Evolutionary conservation across 1,140 invertebrate genomes (phyloP), one percentile per base, ranked within the genome.

Genomic region (Pseudomyrmex cubaensis): DNA sequence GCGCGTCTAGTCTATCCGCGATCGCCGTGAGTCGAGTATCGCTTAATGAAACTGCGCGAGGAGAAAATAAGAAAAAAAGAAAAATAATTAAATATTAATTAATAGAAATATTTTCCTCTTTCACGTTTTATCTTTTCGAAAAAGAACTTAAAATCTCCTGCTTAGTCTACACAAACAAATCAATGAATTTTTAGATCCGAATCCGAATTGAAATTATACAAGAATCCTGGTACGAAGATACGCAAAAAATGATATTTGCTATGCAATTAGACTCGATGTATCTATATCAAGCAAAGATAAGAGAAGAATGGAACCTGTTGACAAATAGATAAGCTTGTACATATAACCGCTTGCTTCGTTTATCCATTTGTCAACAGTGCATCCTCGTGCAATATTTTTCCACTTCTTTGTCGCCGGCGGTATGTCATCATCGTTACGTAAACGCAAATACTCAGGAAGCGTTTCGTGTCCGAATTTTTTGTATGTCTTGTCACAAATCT

Each of bases 391-490:
- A 64, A 17, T 0, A 5, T 54, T 15, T 22, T 64, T 54, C 2
- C 3, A 50, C 9, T 20, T 52, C 20, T 22, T 46, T 44, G 0
- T 46, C 48, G 13, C 12, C 22, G 12, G n/a, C 22, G n/a, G 35
- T 12, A n/a, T 54, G n/a, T 35, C 35, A 35, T 62, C 20, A 52
- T 62, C 4, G 4, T 76, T 44, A 64, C 4, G 8, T 63, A 64
- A 76, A n/a, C 10, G 7, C 52, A 76, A 35, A 63, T 35, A 76
- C 8, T 63, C 44, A 35, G 12, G 4, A 44, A 63, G 46, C 25
- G 63, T 76, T 44, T 63, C 22, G 48, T 12, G 44, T 15, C 5
- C 9, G 10, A 17, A 75, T 75, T 50, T 62, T 10, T 35, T 13
- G 1, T 15, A 57, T 7, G 44, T 22, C 17, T 10, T 12, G 8